Base-by-base conservation (phyloP, 2,888 invertebrate genomes). In the Ophion obscuratus region DNA sequence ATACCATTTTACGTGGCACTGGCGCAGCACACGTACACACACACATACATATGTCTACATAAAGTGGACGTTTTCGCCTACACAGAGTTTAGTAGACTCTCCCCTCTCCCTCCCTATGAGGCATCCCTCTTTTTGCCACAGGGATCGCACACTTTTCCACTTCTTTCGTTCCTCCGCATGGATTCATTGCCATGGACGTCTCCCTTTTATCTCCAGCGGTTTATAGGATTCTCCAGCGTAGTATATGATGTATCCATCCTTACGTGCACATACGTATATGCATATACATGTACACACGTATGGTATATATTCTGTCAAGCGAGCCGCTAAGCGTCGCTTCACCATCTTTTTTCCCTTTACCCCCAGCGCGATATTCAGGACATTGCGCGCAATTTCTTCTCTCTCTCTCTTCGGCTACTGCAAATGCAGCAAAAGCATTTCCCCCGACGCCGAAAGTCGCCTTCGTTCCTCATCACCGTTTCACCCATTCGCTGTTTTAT, bases 51-150 rank as follows among this genome's bases (percentile, higher is more conserved):
- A 0, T 36, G 31, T 31, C 17, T 10, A 67, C 27, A 78, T 79
- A 85, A 66, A 84, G 66, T 71, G 73, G 59, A 59, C 75, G 79
- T 76, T 85, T 82, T 80, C 79, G 80, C 24, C 68, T 74, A 76
- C 75, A 61, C 44, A 61, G 68, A 84, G 74, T 88, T 88, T 88
- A 88, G 88, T 88, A 84, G 27, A 57, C 44, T 81, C 83, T 31
- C 84, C 77, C 76, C 81, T 53, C 57, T 73, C 17, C 59, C 47
- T 84, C 57, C 31, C 77, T 36, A 27, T 20, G 57, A 71, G 68
- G 75, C 80, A 79, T 85, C 68, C 73, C 71, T 62, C 76, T 76
- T 73, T 53, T 75, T 47, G 47, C 71, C 47, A 59, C 61, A 11
- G 10, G 73, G 24, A 80, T 73, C 44, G 57, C 59, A 61, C 64